These are phyloP conservation scores for Nanorana parkeri DNA, from an alignment of 2,113 vertebrate species.

Conservation along the genomic window DNA sequence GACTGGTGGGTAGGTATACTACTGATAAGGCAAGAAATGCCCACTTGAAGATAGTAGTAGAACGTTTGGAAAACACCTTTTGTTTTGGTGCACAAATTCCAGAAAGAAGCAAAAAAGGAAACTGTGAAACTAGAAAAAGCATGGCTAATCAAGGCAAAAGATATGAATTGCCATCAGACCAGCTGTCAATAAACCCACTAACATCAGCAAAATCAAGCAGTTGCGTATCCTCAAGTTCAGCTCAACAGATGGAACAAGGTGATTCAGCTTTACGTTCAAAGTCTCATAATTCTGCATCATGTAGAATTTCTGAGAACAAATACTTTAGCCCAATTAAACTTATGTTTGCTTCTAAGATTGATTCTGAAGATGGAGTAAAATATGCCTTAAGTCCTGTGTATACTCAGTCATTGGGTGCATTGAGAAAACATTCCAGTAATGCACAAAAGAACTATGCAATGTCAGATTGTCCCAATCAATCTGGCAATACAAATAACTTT, in stretches of 20 bases:
- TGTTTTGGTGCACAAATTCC: conserved; percentile 62
- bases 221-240: background rate
- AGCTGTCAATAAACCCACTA: background rate
- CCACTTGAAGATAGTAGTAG: conserved; percentile 76
- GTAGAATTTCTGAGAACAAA: conserved; percentile 1
- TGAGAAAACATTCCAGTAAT: background rate
- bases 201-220: background rate
- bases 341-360: conserved; percentile 92
- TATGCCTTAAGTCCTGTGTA: conserved; percentile 86
- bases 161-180: background rate
- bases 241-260: background rate
- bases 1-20: conserved; percentile 63
- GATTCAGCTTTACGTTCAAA: background rate
- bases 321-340: conserved; percentile 94
- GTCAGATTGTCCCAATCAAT: background rate
- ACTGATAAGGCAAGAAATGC: conserved; percentile 73
- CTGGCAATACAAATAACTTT: background rate
- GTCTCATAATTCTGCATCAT: background rate
- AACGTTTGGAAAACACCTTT: conserved; percentile 77
- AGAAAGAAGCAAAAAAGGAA: conserved; percentile 54
- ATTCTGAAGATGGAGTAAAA: conserved; percentile 83
- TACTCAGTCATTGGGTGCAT: conserved; percentile 49
- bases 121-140: conserved; percentile 65
- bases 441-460: background rate
- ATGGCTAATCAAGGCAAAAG: conserved; percentile 55